These are phyloP conservation scores for Oostethus manadensis DNA, from an alignment of 2,113 vertebrate genomes.

Conservation along the genomic window DNA sequence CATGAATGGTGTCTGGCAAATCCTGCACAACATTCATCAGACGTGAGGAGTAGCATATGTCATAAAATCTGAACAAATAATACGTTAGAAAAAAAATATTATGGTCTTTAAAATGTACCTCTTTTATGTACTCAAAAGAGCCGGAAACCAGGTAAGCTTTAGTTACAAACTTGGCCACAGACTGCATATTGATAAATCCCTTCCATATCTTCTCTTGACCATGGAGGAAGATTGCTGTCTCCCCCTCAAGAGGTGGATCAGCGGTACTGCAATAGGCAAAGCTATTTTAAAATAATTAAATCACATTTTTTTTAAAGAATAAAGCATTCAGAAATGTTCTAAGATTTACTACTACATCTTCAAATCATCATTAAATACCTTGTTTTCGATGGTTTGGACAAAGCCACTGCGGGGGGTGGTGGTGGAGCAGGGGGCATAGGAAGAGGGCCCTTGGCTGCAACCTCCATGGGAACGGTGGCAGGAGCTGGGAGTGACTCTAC, in stretches of 20 bases:
- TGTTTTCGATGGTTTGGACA: conserved; percentile 77
- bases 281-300: conserved; percentile 9
- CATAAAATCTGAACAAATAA: not conserved
- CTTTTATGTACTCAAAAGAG: conserved; percentile 89
- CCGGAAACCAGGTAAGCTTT: conserved; percentile 96
- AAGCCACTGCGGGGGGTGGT: conserved; percentile 57
- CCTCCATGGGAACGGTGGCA: conserved; percentile 40
- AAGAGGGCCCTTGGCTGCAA: conserved; percentile 49
- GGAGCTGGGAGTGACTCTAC: conserved; percentile 26
- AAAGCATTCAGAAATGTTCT: too few relatives aligned
- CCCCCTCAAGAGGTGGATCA: conserved; percentile 83
- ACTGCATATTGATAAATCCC: conserved; percentile 97
- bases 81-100: too few relatives aligned
- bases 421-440: conserved; percentile 64
- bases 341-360: not conserved
- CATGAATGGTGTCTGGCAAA: conserved; percentile 94
- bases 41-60: not conserved
- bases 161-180: conserved; percentile 96
- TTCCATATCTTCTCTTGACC: conserved; percentile 95
- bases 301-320: not conserved
- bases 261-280: conserved; percentile 66
- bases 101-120: conserved; percentile 67
- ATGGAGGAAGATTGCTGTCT: conserved; percentile 88
- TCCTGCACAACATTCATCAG: conserved; percentile 74
- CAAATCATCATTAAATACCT: conserved; percentile 19